Evolutionary conservation across 2,113 vertebrate species (phyloP).

Genomic region (Addax nasomaculatus): DNA sequence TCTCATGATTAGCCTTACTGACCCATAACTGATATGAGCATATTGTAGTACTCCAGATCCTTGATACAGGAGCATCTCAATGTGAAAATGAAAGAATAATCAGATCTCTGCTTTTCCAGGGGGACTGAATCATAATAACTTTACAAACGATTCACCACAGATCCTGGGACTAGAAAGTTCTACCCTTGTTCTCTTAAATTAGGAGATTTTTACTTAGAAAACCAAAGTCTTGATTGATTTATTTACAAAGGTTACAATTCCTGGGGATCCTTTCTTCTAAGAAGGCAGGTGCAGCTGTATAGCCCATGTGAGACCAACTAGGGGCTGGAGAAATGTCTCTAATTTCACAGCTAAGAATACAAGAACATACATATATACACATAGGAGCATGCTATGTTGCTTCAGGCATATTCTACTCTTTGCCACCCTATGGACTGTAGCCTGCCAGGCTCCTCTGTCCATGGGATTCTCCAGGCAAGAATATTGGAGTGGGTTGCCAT

Average conservation of each 20-base stretch:
- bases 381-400: neutral
- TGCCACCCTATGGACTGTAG: neutral
- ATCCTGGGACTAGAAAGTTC: slow-evolving; percentile 31
- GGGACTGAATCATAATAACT: slow-evolving; percentile 14
- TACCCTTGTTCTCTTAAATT: slow-evolving; percentile 22
- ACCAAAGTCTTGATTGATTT: neutral
- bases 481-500: neutral
- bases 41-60: neutral
- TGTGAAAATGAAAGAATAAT: slow-evolving; percentile 28
- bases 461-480: neutral
- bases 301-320: neutral
- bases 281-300: neutral
- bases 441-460: neutral
- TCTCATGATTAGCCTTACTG: neutral
- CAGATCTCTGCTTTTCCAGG: neutral
- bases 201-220: neutral
- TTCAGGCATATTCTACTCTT: neutral
- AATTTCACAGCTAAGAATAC: slow-evolving; percentile 8
- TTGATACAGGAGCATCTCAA: neutral
- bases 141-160: slow-evolving; percentile 16
- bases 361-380: neutral
- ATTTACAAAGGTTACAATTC: slow-evolving; percentile 39
- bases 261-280: neutral
- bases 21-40: neutral
- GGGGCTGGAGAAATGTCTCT: neutral